Base-by-base conservation (phyloP, 2,797 vertebrate species). In the Macrochelys suwanniensis region DNA sequence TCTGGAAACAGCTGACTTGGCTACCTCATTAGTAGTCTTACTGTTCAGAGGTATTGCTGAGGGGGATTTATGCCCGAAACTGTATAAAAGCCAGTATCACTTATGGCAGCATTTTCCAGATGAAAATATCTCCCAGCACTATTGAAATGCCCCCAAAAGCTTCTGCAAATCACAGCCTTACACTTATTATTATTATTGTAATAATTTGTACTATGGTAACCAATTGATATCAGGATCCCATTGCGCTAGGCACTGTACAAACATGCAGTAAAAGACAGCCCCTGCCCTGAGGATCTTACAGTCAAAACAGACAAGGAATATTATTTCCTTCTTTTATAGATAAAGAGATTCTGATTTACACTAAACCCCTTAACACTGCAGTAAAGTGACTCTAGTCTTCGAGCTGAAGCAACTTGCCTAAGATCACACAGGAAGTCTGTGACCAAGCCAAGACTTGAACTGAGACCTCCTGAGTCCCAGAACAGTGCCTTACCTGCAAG, bases 361-460 rank as follows among this genome's bases (percentile, higher is more conserved):
- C 19, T n/a, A 59, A 23, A 33, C n/a, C n/a, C 15, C 25, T 53
- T 50, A 50, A 25, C n/a, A 71, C 33, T 31, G 10, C 33, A n/a
- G 15, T 68, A 51, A 53, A 68, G 23, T 49, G 49, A 37, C 9
- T 49, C 21, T 45, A 15, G 25, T 47, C 11, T 45, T 47, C 26
- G 47, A 47, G 45, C 71, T 6, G 3, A 76, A 76, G 42, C 56
- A 61, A 80, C 90, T 96, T 10, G 0, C 81, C 4, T 82, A 80
- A 84, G 7, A 82, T 59, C 61, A 45, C 76, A 56, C 25, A 65
- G 28, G 33, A 49, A 47, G 23, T 15, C 11, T 76, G 25, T 13
- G 25, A 51, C 31, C 91, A 89, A 95, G 87, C 68, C 93, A 92
- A 87, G 91, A 93, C 94, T 61, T 86, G 92, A 92, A 47, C 79